Evolutionary conservation across 2,113 vertebrate species (phyloP).

Genomic region (Cyanoliseus patagonus): DNA sequence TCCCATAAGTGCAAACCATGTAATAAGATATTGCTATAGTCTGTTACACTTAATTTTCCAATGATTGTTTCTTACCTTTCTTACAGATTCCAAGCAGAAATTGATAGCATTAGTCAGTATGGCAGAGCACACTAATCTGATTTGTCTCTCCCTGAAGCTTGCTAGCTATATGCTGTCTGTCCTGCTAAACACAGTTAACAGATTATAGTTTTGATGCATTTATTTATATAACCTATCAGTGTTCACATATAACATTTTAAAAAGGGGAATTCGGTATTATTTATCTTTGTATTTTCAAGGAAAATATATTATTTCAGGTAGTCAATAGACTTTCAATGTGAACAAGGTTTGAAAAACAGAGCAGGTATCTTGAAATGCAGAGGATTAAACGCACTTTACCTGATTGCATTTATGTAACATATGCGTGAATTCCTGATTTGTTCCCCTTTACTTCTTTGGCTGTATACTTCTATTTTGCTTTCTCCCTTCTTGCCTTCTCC

Average conservation of each 20-base stretch:
- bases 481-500: too few species aligned
- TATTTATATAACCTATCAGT: background rate
- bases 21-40: background rate
- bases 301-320: conserved; percentile 1
- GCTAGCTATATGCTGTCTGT: background rate
- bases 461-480: background rate
- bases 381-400: conserved; percentile 17
- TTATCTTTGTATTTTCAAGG: background rate
- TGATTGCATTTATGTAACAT: conserved; percentile 44
- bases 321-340: background rate
- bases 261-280: background rate
- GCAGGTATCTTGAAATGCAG: conserved; percentile 20
- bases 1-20: background rate
- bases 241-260: background rate
- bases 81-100: background rate
- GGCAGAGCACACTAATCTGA: background rate
- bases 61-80: background rate
- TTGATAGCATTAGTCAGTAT: background rate
- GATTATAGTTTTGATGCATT: background rate
- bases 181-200: background rate
- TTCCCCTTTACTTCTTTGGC: background rate
- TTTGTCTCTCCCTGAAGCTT: background rate
- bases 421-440: background rate
- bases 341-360: conserved; percentile 11
- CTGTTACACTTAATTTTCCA: background rate